phyloP scores from a whole-genome alignment of 2,113 vertebrate genomes.

The Panthera uncia region DNA sequence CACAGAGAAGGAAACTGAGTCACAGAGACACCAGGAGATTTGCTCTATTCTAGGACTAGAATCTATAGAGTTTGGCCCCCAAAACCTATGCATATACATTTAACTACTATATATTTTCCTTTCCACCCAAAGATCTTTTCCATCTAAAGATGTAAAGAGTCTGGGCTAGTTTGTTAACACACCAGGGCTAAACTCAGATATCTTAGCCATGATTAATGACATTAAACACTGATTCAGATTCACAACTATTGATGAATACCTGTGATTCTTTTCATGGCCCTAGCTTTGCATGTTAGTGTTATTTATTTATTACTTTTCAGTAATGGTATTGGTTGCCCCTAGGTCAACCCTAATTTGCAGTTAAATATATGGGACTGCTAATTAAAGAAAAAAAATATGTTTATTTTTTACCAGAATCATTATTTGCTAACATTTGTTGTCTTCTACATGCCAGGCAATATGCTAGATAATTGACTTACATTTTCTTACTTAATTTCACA shows the following conservation, averaged over 20 bases:
- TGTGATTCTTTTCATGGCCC: neutral
- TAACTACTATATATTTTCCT: neutral
- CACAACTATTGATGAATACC: neutral
- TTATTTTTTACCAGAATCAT: neutral
- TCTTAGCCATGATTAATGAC: neutral
- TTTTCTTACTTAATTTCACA: neutral
- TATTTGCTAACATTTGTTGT: neutral
- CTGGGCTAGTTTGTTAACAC: neutral
- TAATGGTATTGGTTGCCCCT: neutral
- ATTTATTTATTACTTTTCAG: neutral
- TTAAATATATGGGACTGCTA: neutral
- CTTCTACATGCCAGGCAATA: neutral
- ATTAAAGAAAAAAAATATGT: neutral
- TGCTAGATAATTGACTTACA: neutral
- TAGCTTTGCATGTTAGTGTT: neutral
- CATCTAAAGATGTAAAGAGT: neutral
- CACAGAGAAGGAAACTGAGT: neutral
- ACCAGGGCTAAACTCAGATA: neutral
- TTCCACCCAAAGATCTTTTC: too few relatives aligned
- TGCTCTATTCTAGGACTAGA: neutral
- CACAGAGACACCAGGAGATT: neutral
- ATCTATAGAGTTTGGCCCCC: fast-evolving
- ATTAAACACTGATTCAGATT: neutral
- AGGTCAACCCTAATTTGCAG: neutral
- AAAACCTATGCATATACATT: neutral